Evolutionary conservation across 2,888 invertebrate species (phyloP), one percentile per base, ranked within the genome.

Genomic region (Rhogogaster chlorosoma): DNA sequence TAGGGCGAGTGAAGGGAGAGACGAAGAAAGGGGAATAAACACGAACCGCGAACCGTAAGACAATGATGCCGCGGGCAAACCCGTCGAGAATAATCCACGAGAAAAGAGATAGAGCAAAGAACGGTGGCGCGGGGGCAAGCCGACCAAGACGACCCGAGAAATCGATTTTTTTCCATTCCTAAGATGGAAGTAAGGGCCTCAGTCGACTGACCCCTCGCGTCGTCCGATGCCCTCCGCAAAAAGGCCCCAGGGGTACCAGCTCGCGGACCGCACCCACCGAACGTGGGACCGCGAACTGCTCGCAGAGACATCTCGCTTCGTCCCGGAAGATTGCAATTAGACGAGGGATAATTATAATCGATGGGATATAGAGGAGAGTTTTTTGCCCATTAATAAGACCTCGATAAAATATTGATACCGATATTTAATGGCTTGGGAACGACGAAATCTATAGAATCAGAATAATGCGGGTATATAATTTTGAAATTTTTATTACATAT

Each of bases 1-100:
- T 12, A 67, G 67, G 67, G 29, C 61, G 57, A 61, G 49, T n/a
- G 49, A 49, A 83, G 70, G 45, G 45, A 83, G 29, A 29, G 64
- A 77, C 36, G 5, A 67, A 67, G 67, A 78, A 22, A 42, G 38
- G 61, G 36, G 26, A 45, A 64, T 29, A 78, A 38, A 84, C 22
- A 57, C 36, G 29, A 67, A 61, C 77, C 45, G 77, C 22, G 18
- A 64, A 57, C 75, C 64, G 57, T 61, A 77, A 78, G 64, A 78
- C 78, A 84, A 84, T 84, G 84, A 84, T 26, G 80, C 80, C 80
- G 12, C 38, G 61, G 64, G 64, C 61, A 22, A 61, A 80, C 36
- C 77, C 77, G 77, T 53, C 18, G 49, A 77, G 77, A 45, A 77
- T 45, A 77, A 15, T 26, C 22, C 15, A n/a, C 12, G n/a, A 29